These are phyloP conservation scores for Synchiropus splendidus DNA, from an alignment of 2,113 vertebrate genomes.

Conservation along the genomic window DNA sequence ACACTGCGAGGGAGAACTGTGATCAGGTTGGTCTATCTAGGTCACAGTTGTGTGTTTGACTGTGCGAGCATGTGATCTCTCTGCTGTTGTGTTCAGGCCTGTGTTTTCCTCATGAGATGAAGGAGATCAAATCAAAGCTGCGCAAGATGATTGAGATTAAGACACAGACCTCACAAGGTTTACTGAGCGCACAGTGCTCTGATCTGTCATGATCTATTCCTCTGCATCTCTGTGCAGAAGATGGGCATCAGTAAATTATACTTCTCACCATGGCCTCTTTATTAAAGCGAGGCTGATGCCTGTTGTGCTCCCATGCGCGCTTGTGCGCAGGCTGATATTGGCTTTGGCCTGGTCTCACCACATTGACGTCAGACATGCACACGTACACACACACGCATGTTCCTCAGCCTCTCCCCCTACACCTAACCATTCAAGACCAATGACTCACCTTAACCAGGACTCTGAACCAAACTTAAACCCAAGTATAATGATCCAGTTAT, in stretches of 20 bases:
- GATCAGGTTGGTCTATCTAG: conserved; percentile 20
- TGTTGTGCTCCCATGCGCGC: no score
- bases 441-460: no score
- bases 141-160: conserved; percentile 37
- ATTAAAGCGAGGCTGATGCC: conserved; percentile 61
- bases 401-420: no score
- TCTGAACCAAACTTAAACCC: no score
- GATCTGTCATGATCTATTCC: no score
- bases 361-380: no score
- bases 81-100: conserved; percentile 31
- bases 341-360: no score
- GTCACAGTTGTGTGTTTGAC: conserved; percentile 13
- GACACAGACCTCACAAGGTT: conserved; percentile 22
- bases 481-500: no score
- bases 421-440: no score
- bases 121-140: conserved; percentile 41
- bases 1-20: conserved; percentile 5
- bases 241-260: no score
- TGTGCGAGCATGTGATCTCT: conserved; percentile 4
- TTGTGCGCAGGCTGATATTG: no score
- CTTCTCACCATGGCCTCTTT: conserved; percentile 25
- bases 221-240: not conserved
- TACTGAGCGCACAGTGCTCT: conserved; percentile 1
- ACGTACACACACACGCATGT: no score
- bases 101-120: conserved; percentile 34